Percentiles rank a stretch among this genome's conserved stretches.
phyloP scores from a whole-genome alignment of 1,140 invertebrate genomes.

The Drosophila bocqueti region DNA sequence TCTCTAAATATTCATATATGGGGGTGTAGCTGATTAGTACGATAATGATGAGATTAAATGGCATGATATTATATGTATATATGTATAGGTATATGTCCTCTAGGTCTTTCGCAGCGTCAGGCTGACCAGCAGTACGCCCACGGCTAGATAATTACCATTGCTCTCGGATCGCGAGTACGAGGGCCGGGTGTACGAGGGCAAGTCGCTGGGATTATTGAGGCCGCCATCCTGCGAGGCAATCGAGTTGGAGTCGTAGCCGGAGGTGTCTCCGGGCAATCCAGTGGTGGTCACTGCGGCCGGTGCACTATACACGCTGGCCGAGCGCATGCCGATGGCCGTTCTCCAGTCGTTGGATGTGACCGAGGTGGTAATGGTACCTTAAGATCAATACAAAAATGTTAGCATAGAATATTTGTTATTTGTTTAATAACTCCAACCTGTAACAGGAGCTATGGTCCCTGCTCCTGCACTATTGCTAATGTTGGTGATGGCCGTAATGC shows the following conservation, averaged over 20 bases:
- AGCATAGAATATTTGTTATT: no score
- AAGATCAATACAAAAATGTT: no score
- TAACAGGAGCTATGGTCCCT: constrained; percentile 15
- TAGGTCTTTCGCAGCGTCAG: constrained; percentile 80
- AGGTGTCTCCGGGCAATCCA: constrained; percentile 67
- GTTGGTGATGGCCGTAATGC: constrained; percentile 58
- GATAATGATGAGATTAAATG: constrained; percentile 53
- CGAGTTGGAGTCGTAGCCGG: constrained; percentile 75
- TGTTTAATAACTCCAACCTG: not conserved
- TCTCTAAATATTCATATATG: constrained; percentile 35
- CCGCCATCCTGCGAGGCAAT: constrained; percentile 62
- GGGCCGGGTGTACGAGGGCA: constrained; percentile 81
- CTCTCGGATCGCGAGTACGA: constrained; percentile 82
- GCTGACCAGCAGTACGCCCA: constrained; percentile 82
- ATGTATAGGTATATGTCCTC: not conserved
- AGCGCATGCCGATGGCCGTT: constrained; percentile 74
- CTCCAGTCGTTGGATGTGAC: constrained; percentile 70
- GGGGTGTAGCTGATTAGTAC: constrained; percentile 57
- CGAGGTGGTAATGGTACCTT: constrained; percentile 56
- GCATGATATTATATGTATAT: constrained; percentile 25
- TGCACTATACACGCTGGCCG: constrained; percentile 81
- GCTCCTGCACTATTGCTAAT: constrained; percentile 43
- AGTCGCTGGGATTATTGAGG: constrained; percentile 75
- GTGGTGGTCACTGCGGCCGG: constrained; percentile 75
- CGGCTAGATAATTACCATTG: constrained; percentile 85